These are phyloP conservation scores for Sorex araneus DNA, from an alignment of 2,113 vertebrate genomes.

Conservation along the genomic window DNA sequence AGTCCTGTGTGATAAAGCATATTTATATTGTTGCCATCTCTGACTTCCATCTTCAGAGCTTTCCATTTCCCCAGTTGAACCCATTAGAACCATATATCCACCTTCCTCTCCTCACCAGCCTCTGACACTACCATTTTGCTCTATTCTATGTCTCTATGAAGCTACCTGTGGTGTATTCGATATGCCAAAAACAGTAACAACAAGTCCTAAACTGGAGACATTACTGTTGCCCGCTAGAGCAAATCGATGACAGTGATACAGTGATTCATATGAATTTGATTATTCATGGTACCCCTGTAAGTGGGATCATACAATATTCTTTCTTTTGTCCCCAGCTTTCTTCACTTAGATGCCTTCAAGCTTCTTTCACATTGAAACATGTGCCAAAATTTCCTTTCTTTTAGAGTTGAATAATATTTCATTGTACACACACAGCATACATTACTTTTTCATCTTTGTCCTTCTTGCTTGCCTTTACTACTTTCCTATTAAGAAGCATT, in stretches of 20 bases:
- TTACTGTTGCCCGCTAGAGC: too few relatives aligned
- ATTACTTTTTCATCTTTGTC: slow-evolving; percentile 19
- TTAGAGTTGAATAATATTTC: slow-evolving; percentile 39
- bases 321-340: not conserved
- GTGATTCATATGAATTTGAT: not conserved
- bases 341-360: slow-evolving; percentile 11
- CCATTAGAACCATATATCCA: not conserved
- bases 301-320: not conserved
- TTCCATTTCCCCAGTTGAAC: not conserved
- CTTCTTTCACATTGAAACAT: not conserved
- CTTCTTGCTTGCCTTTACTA: not conserved
- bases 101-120: not conserved
- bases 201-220: too few relatives aligned
- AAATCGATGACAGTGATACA: too few relatives aligned
- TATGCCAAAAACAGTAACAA: too few relatives aligned
- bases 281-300: not conserved
- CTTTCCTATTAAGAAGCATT: slow-evolving; percentile 16
- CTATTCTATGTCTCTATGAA: not conserved
- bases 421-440: not conserved
- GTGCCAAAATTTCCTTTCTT: not conserved
- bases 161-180: too few relatives aligned
- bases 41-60: not conserved
- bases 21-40: not conserved
- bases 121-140: not conserved
- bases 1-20: not conserved